A percentile compares a stretch with the other conserved stretches of the same genome.
These are phyloP conservation scores for Morphnarchus princeps DNA, from an alignment of 2,113 vertebrate genomes.

Conservation along the genomic window DNA sequence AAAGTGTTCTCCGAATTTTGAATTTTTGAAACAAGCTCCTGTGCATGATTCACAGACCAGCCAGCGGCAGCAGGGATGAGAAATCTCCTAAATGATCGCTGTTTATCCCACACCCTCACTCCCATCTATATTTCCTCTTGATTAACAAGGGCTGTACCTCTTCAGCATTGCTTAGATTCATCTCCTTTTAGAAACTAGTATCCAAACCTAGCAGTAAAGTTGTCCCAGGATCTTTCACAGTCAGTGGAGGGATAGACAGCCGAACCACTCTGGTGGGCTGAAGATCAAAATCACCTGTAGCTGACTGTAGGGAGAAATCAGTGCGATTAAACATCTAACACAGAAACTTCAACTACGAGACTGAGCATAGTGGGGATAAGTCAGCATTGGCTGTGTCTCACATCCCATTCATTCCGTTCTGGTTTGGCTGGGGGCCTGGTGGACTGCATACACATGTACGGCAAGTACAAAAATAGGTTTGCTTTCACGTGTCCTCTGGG, in stretches of 20 bases:
- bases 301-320: neutral
- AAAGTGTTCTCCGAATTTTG: neutral
- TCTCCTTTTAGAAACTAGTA: neutral
- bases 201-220: neutral
- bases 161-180: neutral
- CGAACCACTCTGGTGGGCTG: neutral
- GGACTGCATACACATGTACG: fast-evolving
- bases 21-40: neutral
- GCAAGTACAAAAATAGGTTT: neutral
- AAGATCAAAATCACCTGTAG: neutral
- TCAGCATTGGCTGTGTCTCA: neutral
- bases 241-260: neutral
- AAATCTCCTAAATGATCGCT: neutral
- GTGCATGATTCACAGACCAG: neutral
- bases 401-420: neutral
- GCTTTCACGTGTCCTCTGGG: neutral
- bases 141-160: neutral
- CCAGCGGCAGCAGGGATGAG: neutral
- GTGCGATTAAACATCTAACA: neutral
- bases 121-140: neutral
- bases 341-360: neutral
- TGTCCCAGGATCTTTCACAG: neutral
- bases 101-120: neutral
- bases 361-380: fast-evolving
- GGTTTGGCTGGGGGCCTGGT: neutral